Evolutionary conservation across 2,113 vertebrate species (phyloP).

Genomic region (Lophochroa leadbeateri): DNA sequence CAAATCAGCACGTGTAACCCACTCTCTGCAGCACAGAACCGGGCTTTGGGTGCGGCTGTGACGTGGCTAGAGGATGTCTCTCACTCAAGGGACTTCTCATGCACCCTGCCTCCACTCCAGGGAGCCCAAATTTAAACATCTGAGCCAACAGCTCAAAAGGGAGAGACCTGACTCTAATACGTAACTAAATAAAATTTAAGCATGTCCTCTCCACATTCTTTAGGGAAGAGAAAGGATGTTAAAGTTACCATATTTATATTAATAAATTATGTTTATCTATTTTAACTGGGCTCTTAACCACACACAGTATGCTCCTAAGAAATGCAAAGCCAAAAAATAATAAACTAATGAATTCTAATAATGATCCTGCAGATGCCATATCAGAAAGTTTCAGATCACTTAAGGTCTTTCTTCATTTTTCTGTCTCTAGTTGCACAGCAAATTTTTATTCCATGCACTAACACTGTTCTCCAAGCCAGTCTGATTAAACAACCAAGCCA

Average conservation of each 20-base stretch:
- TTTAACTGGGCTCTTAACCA: neutral
- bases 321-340: neutral
- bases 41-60: rapidly evolving
- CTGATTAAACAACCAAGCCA: neutral
- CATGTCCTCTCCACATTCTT: neutral
- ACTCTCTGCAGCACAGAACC: rapidly evolving
- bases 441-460: neutral
- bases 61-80: neutral
- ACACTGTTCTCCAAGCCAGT: neutral
- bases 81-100: neutral
- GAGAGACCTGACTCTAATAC: neutral
- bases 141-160: neutral
- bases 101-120: neutral
- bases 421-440: neutral
- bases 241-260: neutral
- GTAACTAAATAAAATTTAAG: neutral
- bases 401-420: neutral
- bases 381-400: neutral
- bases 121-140: neutral
- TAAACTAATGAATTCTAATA: neutral
- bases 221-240: neutral
- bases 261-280: neutral
- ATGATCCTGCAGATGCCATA: neutral
- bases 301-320: neutral
- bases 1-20: neutral